Conservation (phyloP, 2,797 vertebrate species). For the Xenops minutus region DNA sequence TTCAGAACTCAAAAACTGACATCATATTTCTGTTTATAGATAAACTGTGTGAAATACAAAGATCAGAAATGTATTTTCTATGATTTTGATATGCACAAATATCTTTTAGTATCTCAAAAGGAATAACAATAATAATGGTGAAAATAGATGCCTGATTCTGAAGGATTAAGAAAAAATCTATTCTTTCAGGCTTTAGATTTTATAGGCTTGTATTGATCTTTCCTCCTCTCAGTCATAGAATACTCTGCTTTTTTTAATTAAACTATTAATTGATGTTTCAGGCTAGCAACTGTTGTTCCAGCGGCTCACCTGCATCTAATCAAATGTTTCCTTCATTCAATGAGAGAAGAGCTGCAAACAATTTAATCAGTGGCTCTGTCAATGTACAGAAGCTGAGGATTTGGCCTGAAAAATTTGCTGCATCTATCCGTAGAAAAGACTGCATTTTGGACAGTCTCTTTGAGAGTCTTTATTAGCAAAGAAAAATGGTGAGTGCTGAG, state of each 20-base stretch:
- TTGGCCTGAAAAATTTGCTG: neutral
- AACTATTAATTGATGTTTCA: neutral
- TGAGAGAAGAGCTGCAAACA: neutral
- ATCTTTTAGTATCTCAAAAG: neutral
- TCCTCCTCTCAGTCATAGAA: neutral
- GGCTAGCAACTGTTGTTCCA: neutral
- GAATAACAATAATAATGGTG: neutral
- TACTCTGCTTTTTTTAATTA: neutral
- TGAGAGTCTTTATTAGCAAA: neutral
- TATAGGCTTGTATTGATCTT: neutral
- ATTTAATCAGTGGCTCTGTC: neutral
- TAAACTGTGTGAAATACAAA: neutral
- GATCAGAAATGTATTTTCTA: neutral
- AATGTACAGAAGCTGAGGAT: neutral
- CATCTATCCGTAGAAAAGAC: rapidly evolving
- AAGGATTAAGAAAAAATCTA: neutral
- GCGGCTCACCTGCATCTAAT: neutral
- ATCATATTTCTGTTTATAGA: neutral
- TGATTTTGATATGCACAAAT: neutral
- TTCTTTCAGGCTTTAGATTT: neutral
- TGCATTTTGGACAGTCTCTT: neutral
- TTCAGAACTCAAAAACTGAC: neutral
- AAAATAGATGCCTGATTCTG: neutral
- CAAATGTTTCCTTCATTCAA: neutral
- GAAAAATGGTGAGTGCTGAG: neutral